phyloP scores from a whole-genome alignment of 1,140 invertebrate species.

The Eubasilissa regina region DNA sequence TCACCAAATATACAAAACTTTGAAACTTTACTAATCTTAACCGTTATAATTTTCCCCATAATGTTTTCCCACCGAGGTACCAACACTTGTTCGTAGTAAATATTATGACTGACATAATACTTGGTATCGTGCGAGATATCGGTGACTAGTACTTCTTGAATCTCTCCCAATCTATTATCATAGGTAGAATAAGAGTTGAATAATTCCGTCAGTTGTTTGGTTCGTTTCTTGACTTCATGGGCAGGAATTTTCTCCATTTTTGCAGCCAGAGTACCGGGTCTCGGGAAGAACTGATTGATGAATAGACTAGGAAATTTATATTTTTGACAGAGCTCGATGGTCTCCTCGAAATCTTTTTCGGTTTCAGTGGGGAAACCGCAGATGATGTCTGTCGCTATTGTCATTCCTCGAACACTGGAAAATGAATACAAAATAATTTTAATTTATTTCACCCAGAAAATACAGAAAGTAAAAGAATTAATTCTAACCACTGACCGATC shows the following conservation, averaged over 20 bases:
- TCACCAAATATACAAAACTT: conserved; percentile 92
- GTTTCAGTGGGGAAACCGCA: conserved; percentile 99
- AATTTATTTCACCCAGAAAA: background rate
- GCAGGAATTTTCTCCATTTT: conserved; percentile 86
- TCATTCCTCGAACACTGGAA: conserved; percentile 87
- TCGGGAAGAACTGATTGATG: conserved; percentile 98
- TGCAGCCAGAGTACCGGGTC: conserved; percentile 96
- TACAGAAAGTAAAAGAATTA: background rate
- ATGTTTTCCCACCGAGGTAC: conserved; percentile 84
- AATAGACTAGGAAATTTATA: conserved; percentile 96
- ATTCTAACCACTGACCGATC: conserved; percentile 72
- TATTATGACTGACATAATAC: conserved; percentile 96
- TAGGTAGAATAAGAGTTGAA: conserved; percentile 95
- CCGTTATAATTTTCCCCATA: conserved; percentile 88
- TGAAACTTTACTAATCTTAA: conserved; percentile 81
- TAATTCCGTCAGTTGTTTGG: conserved; percentile 90
- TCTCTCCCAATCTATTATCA: conserved; percentile 79
- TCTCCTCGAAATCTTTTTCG: conserved; percentile 91
- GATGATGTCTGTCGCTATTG: conserved; percentile 98
- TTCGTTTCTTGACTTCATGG: conserved; percentile 91
- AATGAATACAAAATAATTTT: background rate
- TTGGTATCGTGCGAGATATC: conserved; percentile 93
- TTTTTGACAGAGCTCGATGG: conserved; percentile 86
- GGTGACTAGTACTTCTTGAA: conserved; percentile 90
- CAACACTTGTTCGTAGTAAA: conserved; percentile 95